phyloP scores from a whole-genome alignment of 2,113 vertebrate genomes.

The Dipodomys spectabilis region DNA sequence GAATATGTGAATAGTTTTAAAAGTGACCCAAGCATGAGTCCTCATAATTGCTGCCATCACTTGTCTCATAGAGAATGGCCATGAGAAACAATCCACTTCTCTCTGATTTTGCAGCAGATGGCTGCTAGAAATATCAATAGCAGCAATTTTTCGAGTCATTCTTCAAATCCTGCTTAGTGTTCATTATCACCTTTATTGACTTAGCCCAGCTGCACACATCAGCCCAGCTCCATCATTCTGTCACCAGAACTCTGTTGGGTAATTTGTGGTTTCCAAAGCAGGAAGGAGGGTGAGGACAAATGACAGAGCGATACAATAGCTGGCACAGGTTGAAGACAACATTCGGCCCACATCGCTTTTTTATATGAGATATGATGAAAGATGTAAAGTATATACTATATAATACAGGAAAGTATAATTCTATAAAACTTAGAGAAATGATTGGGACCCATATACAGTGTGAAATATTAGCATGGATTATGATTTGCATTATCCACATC shows the following conservation, averaged over 20 bases:
- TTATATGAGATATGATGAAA: background rate
- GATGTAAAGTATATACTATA: background rate
- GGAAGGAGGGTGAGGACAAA: background rate
- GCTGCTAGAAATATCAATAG: slow-evolving; percentile 68
- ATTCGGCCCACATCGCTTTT: background rate
- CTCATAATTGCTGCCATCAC: background rate
- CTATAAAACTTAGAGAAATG: slow-evolving; percentile 1
- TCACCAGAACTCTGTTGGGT: background rate
- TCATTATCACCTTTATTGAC: slow-evolving; percentile 76
- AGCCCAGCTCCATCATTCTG: slow-evolving; percentile 62
- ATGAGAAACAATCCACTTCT: slow-evolving; percentile 3
- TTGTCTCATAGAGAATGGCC: slow-evolving; percentile 1
- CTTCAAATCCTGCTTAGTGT: slow-evolving; percentile 74
- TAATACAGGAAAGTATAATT: background rate
- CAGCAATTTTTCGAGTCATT: slow-evolving; percentile 64
- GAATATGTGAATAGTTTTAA: slow-evolving; percentile 9
- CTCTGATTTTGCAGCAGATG: slow-evolving; percentile 54
- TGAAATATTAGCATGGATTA: slow-evolving; percentile 9
- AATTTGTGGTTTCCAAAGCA: slow-evolving; percentile 60
- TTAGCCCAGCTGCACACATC: slow-evolving; percentile 64
- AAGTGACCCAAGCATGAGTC: background rate
- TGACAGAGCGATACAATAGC: no score
- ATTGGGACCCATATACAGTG: background rate
- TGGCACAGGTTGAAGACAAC: no score
- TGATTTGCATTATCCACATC: background rate